These are phyloP conservation scores for Rhineura floridana DNA, from an alignment of 2,113 vertebrate genomes.

Conservation along the genomic window DNA sequence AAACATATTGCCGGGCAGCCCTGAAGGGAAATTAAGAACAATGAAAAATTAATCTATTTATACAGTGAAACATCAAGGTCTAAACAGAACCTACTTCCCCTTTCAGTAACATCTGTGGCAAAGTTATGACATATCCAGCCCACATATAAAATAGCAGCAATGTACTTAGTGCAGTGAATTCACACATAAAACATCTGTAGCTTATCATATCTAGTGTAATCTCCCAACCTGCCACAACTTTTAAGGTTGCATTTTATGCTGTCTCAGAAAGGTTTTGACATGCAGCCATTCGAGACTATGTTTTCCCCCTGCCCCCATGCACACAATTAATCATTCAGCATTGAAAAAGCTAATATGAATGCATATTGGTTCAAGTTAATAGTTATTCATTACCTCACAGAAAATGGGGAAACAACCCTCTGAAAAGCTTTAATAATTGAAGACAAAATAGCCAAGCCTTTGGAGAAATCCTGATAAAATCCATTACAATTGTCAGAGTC, in stretches of 20 bases:
- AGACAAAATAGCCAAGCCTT: constrained; percentile 46
- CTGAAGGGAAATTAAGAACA: background rate
- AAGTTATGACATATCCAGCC: rapidly evolving
- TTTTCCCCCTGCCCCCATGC: background rate
- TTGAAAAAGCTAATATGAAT: constrained; percentile 22
- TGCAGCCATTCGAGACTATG: constrained; percentile 33
- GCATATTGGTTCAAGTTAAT: constrained; percentile 41
- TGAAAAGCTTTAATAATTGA: constrained; percentile 68
- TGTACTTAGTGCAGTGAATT: background rate
- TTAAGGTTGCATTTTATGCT: background rate
- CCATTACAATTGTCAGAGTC: constrained; percentile 55
- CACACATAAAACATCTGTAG: background rate
- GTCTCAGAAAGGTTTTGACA: constrained; percentile 44
- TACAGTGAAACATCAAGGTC: background rate
- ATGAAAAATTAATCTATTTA: rapidly evolving
- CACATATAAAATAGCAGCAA: rapidly evolving
- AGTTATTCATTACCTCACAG: constrained; percentile 69
- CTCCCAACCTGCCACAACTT: background rate
- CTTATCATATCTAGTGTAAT: background rate
- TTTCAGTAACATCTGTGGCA: background rate
- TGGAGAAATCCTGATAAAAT: constrained; percentile 52
- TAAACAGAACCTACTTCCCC: background rate
- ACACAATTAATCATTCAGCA: constrained; percentile 50
- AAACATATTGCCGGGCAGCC: background rate
- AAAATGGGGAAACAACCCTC: constrained; percentile 40